A percentile compares a stretch with the other conserved stretches of the same genome.
phyloP scores from a whole-genome alignment of 2,797 vertebrate genomes.

The Xyrichtys novacula region DNA sequence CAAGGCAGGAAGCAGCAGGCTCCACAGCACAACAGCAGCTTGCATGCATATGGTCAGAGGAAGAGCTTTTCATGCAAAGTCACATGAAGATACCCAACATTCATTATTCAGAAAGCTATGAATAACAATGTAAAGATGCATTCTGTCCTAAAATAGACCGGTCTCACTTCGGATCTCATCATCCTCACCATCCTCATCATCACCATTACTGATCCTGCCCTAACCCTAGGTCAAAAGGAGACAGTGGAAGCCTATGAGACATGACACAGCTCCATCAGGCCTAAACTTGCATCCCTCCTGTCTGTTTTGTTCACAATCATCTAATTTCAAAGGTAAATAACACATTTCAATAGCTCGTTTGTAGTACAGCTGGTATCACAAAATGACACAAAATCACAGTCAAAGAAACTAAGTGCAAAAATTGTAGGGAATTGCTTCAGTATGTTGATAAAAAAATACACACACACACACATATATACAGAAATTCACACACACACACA shows the following conservation, averaged over 20 bases:
- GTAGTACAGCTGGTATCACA: slow-evolving; percentile 58
- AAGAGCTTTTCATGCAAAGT: slow-evolving; percentile 39
- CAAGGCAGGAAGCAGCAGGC: slow-evolving; percentile 70
- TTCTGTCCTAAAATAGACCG: neutral
- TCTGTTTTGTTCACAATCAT: slow-evolving; percentile 50
- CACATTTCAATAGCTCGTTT: slow-evolving; percentile 74
- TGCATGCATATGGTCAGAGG: slow-evolving; percentile 60
- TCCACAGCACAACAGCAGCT: slow-evolving; percentile 53
- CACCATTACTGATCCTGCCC: slow-evolving; percentile 25
- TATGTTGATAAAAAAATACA: neutral
- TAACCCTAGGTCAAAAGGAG: neutral
- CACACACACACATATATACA: too few species aligned
- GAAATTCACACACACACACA: too few species aligned
- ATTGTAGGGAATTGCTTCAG: neutral
- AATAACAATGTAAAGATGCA: neutral
- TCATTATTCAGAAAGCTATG: slow-evolving; percentile 41
- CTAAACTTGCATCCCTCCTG: slow-evolving; percentile 17
- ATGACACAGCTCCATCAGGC: slow-evolving; percentile 20
- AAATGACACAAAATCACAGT: slow-evolving; percentile 7
- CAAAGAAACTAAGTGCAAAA: neutral
- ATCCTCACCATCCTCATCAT: slow-evolving; percentile 6
- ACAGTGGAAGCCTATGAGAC: slow-evolving; percentile 51
- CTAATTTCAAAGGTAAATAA: slow-evolving; percentile 66
- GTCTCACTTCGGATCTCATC: slow-evolving; percentile 1
- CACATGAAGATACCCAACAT: slow-evolving; percentile 13